Evolutionary conservation across 1,140 invertebrate species (phyloP).

Genomic region (Calephelis virginiensis): DNA sequence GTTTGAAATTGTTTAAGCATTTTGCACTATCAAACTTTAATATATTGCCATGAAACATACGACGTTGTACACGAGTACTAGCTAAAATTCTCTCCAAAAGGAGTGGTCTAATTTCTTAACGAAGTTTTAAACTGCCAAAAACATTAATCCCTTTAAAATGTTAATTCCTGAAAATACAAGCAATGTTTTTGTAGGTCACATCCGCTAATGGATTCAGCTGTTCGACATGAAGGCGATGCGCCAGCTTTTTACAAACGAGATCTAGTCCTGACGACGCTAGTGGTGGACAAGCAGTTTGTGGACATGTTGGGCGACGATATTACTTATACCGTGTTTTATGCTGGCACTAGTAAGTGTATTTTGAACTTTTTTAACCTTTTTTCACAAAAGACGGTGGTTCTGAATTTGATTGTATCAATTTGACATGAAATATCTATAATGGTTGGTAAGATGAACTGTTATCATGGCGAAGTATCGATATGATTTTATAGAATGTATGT

Average conservation of each 20-base stretch:
- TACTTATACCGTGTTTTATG: conserved; percentile 88
- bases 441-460: too few species aligned
- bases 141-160: conserved; percentile 4
- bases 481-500: too few species aligned
- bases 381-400: too few species aligned
- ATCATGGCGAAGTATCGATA: too few species aligned
- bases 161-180: conserved; percentile 13
- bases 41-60: too few species aligned
- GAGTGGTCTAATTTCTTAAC: background rate
- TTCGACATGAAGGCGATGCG: conserved; percentile 87
- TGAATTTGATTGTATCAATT: too few species aligned
- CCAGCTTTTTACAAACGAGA: conserved; percentile 91
- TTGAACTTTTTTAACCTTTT: background rate
- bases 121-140: conserved; percentile 3
- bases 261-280: conserved; percentile 87
- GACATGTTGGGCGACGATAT: conserved; percentile 81
- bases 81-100: background rate
- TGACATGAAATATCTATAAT: too few species aligned
- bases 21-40: too few species aligned
- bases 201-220: conserved; percentile 94
- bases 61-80: background rate
- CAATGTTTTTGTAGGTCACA: conserved; percentile 79
- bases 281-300: conserved; percentile 86
- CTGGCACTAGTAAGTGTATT: conserved; percentile 84
- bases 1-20: too few species aligned